Conservation (phyloP, 1,140 invertebrate species). For the Potamilus streckersoni region DNA sequence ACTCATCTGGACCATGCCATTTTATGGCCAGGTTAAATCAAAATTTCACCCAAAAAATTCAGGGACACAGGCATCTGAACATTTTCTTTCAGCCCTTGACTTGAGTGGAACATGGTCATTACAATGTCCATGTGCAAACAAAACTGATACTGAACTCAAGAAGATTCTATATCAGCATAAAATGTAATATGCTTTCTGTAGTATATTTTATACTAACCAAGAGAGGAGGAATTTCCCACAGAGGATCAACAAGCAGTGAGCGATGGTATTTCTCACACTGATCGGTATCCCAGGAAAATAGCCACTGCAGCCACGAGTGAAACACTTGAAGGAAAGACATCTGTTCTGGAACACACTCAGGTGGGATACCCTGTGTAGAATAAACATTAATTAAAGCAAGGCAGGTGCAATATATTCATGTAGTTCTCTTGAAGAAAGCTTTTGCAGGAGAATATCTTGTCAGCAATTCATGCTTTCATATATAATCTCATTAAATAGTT, state of each 20-base stretch:
- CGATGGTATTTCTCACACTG: slow-evolving; percentile 57
- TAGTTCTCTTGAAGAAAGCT: too few species aligned
- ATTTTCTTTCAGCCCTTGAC: too few species aligned
- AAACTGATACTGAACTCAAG: not conserved
- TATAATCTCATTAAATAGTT: too few species aligned
- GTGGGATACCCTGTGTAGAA: slow-evolving; percentile 46
- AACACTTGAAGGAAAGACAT: slow-evolving; percentile 42
- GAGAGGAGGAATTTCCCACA: slow-evolving; percentile 56
- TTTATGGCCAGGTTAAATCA: too few species aligned
- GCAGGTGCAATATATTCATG: too few species aligned
- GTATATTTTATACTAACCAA: slow-evolving; percentile 40
- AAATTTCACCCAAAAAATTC: too few species aligned
- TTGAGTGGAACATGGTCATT: too few species aligned
- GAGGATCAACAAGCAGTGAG: slow-evolving; percentile 55
- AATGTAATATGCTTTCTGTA: not conserved
- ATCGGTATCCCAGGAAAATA: slow-evolving; percentile 54
- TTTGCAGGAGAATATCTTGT: too few species aligned
- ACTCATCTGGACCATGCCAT: too few species aligned
- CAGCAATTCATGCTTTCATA: too few species aligned
- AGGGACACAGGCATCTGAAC: too few species aligned
- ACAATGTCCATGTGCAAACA: not conserved
- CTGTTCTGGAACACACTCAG: slow-evolving; percentile 44
- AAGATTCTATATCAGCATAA: not conserved
- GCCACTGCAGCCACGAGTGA: slow-evolving; percentile 38
- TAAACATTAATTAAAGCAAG: too few species aligned